Percentiles rank a stretch among this genome's conserved stretches.
Conservation (phyloP, 2,113 vertebrate genomes). For the Oreocharis arfaki region DNA sequence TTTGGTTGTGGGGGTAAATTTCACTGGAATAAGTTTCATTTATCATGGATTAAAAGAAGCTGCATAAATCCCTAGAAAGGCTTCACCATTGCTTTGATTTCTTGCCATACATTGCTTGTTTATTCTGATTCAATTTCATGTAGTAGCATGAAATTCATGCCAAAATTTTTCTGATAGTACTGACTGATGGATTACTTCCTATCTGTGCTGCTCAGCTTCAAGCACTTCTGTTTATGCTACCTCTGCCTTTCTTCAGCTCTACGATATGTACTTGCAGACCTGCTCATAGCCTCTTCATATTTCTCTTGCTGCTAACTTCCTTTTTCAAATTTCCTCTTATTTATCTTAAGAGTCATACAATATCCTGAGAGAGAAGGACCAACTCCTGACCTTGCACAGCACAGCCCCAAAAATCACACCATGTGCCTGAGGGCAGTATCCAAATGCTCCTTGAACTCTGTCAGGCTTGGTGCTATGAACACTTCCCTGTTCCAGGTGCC, state of each 20-base stretch:
- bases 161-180: constrained; percentile 12
- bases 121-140: constrained; percentile 26
- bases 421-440: not conserved
- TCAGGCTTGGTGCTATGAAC: not conserved
- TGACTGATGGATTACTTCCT: constrained; percentile 43
- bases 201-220: not conserved
- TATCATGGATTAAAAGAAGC: constrained; percentile 41
- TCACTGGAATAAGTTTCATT: constrained; percentile 20
- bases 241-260: not conserved
- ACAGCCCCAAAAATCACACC: not conserved
- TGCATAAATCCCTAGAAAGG: constrained; percentile 17
- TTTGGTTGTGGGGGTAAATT: constrained; percentile 10
- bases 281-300: not conserved
- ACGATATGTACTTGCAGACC: accelerated
- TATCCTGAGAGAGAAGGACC: not conserved
- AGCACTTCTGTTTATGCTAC: not conserved
- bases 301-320: not conserved
- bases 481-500: not conserved
- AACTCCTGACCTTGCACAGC: not conserved
- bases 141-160: constrained; percentile 17
- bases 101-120: constrained; percentile 15
- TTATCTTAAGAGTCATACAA: not conserved
- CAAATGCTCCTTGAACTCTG: not conserved
- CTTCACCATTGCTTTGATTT: constrained; percentile 31
- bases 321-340: not conserved